Conservation (phyloP, 1,140 invertebrate genomes). For the Pseudomyrmex sp. region DNA sequence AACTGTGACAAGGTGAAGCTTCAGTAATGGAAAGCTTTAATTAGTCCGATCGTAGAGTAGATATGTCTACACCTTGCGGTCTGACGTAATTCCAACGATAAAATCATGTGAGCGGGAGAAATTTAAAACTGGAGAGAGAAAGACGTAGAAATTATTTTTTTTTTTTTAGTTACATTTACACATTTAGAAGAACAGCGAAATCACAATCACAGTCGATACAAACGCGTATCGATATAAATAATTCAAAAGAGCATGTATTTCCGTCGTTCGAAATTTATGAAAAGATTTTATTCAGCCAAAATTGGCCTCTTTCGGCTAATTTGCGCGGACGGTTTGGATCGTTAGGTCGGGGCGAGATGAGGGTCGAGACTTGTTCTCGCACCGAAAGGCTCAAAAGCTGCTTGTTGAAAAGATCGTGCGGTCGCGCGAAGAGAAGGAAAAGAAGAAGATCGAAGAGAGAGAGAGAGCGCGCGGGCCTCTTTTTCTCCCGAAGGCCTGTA, state of each 20-base stretch:
- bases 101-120: not conserved
- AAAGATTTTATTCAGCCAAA: not conserved
- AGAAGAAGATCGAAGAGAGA: constrained; percentile 25
- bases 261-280: no score
- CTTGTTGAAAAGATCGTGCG: constrained; percentile 34
- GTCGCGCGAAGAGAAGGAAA: not conserved
- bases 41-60: not conserved
- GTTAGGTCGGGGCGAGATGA: constrained; percentile 10
- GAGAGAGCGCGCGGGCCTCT: not conserved
- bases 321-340: not conserved
- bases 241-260: no score
- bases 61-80: not conserved
- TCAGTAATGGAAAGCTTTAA: constrained; percentile 17
- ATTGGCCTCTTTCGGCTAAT: constrained; percentile 43
- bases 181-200: no score
- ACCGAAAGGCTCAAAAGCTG: constrained; percentile 7
- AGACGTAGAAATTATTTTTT: not conserved
- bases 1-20: not conserved
- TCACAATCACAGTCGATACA: no score
- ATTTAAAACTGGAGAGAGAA: not conserved
- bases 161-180: no score
- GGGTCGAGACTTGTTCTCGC: constrained; percentile 6
- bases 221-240: no score
- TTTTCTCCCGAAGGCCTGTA: constrained; percentile 22
- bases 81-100: not conserved